phyloP scores from a whole-genome alignment of 2,888 invertebrate genomes.

The Andrena praecox region DNA sequence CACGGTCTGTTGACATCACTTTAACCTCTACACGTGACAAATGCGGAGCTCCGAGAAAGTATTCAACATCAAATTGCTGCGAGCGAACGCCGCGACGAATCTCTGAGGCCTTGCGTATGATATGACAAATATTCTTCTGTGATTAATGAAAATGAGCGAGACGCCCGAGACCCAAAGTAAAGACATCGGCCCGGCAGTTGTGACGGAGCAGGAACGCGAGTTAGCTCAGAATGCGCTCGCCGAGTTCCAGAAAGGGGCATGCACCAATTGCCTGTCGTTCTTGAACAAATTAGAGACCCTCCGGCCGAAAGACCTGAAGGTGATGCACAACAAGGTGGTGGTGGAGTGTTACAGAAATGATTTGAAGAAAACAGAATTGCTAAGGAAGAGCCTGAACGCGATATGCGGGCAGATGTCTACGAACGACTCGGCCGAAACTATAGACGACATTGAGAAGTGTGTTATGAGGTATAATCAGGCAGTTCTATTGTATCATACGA shows the following conservation, averaged over 20 bases:
- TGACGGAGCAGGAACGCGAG: constrained; percentile 86
- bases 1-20: neutral
- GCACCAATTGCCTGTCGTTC: constrained; percentile 87
- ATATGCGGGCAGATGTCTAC: constrained; percentile 87
- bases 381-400: constrained; percentile 89
- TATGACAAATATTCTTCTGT: constrained; percentile 12
- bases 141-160: constrained; percentile 68
- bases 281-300: constrained; percentile 89
- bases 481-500: constrained; percentile 91
- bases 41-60: constrained; percentile 6
- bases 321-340: constrained; percentile 93
- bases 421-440: constrained; percentile 85
- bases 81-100: neutral
- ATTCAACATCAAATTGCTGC: neutral
- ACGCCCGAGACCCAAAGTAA: constrained; percentile 64
- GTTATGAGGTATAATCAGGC: constrained; percentile 92
- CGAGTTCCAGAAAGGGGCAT: constrained; percentile 89
- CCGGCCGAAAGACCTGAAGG: constrained; percentile 89
- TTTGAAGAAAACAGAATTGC: constrained; percentile 90
- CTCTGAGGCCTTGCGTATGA: neutral
- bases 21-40: constrained; percentile 48
- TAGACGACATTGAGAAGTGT: constrained; percentile 89
- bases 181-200: constrained; percentile 68
- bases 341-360: constrained; percentile 92
- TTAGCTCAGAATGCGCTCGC: constrained; percentile 87